Evolutionary conservation across 1,140 invertebrate species (phyloP).

Genomic region (Scaptomyza hsui): DNA sequence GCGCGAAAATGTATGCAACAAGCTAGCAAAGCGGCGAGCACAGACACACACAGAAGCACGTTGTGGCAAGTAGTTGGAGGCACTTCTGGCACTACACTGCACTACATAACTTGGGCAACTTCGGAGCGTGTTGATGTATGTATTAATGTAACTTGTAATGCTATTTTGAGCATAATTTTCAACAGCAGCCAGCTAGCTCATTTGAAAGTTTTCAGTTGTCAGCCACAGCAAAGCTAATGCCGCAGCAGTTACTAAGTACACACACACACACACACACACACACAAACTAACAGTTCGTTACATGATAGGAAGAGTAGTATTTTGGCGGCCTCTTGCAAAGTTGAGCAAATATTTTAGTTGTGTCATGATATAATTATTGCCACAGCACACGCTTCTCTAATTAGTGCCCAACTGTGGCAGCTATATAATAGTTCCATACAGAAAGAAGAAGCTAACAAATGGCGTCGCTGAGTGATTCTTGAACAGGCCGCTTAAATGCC

Average conservation of each 20-base stretch:
- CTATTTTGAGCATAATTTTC: constrained; percentile 50
- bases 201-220: constrained; percentile 50
- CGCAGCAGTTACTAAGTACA: constrained; percentile 20
- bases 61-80: constrained; percentile 1
- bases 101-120: neutral
- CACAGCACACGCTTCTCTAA: constrained; percentile 2
- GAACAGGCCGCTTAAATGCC: constrained; percentile 22
- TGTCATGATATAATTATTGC: constrained; percentile 17
- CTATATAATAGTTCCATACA: constrained; percentile 16
- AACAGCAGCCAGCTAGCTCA: constrained; percentile 32
- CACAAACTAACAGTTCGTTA: neutral
- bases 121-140: neutral
- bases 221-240: constrained; percentile 21
- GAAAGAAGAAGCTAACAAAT: neutral
- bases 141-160: constrained; percentile 28
- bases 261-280: constrained; percentile 14
- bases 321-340: constrained; percentile 36
- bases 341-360: constrained; percentile 63
- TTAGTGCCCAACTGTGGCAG: constrained; percentile 6
- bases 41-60: constrained; percentile 1
- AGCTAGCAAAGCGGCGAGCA: constrained; percentile 10
- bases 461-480: constrained; percentile 12
- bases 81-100: neutral
- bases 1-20: constrained; percentile 49
- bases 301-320: constrained; percentile 15